Base-by-base conservation (phyloP, 1,140 invertebrate genomes). In the Ctenoplectra terminalis region DNA sequence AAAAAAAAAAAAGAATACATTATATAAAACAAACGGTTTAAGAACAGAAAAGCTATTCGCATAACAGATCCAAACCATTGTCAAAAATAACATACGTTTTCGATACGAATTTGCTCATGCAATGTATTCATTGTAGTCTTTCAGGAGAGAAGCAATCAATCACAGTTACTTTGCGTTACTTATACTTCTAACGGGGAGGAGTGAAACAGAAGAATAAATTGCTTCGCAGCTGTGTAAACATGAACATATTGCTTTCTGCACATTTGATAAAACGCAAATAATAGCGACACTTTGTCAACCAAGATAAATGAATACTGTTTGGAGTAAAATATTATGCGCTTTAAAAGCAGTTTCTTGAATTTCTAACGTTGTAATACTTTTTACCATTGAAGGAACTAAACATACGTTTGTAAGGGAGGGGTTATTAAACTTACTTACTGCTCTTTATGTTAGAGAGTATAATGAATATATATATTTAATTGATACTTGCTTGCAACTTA, bases 221-320 rank as follows among this genome's bases (percentile, higher is more conserved):
- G 26, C 31, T 61, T 61, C 20, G 20, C 8, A 34, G 31, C 29
- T 61, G 8, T 61, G 31, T 7, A 61, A 61, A 61, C 31, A 34
- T 61, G 31, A 8, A 61, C 26, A 34, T 34, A 61, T 61, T 34
- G 20, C 31, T 1, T 23, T 34, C 60, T 61, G 60, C 60, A 23
- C 20, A n/a, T n/a, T n/a, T n/a, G n/a, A n/a, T n/a, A n/a, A n/a
- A n/a, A n/a, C n/a, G n/a, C n/a, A n/a, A n/a, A n/a, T n/a, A n/a
- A n/a, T n/a, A n/a, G n/a, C n/a, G n/a, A n/a, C n/a, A n/a, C n/a
- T n/a, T n/a, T n/a, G n/a, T n/a, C n/a, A n/a, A n/a, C n/a, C n/a
- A n/a, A n/a, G n/a, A n/a, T n/a, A n/a, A n/a, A n/a, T n/a, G 31
- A 61, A 61, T 11, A 17, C 60, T 31, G 60, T 61, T 61, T 61